phyloP scores from a whole-genome alignment of 1,140 invertebrate genomes.

The Hylaeus anthracinus region DNA sequence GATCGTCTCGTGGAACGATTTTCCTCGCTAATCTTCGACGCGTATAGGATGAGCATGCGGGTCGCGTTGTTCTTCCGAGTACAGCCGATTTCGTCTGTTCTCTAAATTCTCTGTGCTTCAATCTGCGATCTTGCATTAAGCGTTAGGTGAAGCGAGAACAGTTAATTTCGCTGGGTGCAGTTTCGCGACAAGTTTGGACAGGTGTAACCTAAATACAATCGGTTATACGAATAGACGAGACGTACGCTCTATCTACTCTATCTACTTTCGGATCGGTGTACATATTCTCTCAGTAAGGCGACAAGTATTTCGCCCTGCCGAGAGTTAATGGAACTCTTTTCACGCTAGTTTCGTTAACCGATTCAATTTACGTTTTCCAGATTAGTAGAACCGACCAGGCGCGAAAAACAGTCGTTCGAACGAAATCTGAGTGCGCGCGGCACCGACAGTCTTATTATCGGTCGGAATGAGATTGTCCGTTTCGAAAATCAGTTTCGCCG shows the following conservation, averaged over 20 bases:
- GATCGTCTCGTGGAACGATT: not conserved
- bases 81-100: no score
- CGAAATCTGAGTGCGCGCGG: constrained; percentile 10
- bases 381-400: constrained; percentile 24
- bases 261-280: no score
- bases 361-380: constrained; percentile 38
- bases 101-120: no score
- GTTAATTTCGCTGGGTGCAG: not conserved
- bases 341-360: constrained; percentile 1
- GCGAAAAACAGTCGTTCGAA: constrained; percentile 17
- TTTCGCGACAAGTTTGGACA: constrained; percentile 9
- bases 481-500: constrained; percentile 29
- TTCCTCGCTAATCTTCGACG: no score
- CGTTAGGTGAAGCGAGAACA: not conserved
- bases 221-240: constrained; percentile 5
- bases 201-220: constrained; percentile 12
- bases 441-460: constrained; percentile 20
- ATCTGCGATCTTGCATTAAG: not conserved
- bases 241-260: constrained; percentile 15
- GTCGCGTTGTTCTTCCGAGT: no score
- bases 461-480: constrained; percentile 29
- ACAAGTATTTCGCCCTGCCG: constrained; percentile 9
- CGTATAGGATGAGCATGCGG: no score
- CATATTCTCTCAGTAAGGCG: not conserved
- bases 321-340: constrained; percentile 43